These are phyloP conservation scores for Belonocnema kinseyi DNA, from an alignment of 1,140 invertebrate genomes.

Conservation along the genomic window DNA sequence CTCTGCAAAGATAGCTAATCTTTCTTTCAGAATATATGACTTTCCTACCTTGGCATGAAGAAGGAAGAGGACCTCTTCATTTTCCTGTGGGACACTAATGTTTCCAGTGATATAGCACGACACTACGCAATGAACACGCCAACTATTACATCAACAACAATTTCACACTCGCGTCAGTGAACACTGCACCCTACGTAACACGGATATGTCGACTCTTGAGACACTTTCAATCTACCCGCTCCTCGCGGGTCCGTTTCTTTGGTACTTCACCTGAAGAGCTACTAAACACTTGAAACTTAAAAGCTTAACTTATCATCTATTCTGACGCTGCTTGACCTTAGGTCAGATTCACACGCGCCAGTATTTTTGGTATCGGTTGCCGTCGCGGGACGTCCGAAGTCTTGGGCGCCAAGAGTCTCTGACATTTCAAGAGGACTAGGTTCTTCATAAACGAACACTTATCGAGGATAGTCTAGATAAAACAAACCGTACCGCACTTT, in stretches of 20 bases:
- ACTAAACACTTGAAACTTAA: slow-evolving; percentile 4
- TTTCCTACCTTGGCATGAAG: slow-evolving; percentile 70
- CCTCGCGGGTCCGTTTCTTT: background rate
- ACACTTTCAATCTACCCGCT: slow-evolving; percentile 6
- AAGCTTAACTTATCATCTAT: slow-evolving; percentile 5
- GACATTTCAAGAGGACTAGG: background rate
- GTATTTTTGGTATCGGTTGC: slow-evolving; percentile 7
- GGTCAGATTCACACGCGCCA: background rate
- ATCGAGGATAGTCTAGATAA: background rate
- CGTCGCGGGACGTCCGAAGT: slow-evolving; percentile 14
- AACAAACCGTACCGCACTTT: background rate
- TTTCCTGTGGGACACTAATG: slow-evolving; percentile 71
- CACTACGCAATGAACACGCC: slow-evolving; percentile 44
- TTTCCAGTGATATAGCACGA: slow-evolving; percentile 59
- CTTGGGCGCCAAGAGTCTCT: slow-evolving; percentile 10
- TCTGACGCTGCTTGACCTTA: background rate
- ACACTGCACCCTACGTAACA: slow-evolving; percentile 17
- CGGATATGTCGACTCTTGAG: slow-evolving; percentile 27
- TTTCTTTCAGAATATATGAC: background rate
- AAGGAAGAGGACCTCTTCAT: slow-evolving; percentile 70
- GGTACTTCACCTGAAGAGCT: slow-evolving; percentile 1
- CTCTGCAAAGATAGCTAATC: background rate
- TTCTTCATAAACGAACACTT: background rate
- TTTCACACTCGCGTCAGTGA: slow-evolving; percentile 40
- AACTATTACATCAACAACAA: slow-evolving; percentile 39